Base-by-base conservation (phyloP, 2,888 invertebrate genomes). In the Cyclophora albipunctata region DNA sequence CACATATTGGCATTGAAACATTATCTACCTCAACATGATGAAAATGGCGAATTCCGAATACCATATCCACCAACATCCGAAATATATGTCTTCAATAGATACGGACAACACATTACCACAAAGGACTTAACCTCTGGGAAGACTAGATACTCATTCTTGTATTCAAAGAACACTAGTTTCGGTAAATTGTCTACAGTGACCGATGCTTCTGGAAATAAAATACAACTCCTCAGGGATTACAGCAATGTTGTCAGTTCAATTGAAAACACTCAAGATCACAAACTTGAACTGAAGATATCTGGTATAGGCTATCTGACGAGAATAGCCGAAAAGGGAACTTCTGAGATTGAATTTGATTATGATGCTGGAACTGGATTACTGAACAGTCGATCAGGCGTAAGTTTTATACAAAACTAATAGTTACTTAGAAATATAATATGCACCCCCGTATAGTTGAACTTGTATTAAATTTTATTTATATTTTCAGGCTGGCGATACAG, bases 161-260 rank as follows among this genome's bases (percentile, higher is more conserved):
- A 99, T 89, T 98, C 97, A 46, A 98, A 98, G 73, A 98, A 97
- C 75, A 97, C 97, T 4, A 97, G 96, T 73, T 98, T 97, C 67
- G 98, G 98, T 0, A 96, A 96, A 72, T 86, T 99, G 49, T 96
- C 96, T 0, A 96, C 96, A 1, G 97, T 99, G 2, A 97, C 96
- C 2, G 98, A 98, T 81, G 95, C 96, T 52, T 96, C 97, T 3
- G 97, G 97, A 59, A 95, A 97, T 74, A 96, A 96, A 86, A 94
- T 99, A 66, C 95, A 96, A 71, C 94, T 98, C 74, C 85, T 96
- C 48, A 90, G 98, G 60, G 98, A 98, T 81, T 98, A 97, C 76
- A 96, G 95, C 73, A 95, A 96, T 68, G 94, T 95, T 52, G 98
- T 96, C 5, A 97, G 96, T 74, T 96, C 97, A 3, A 97, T 97